A percentile compares a stretch with the other conserved stretches of the same genome.
Conservation (phyloP, 1,140 invertebrate species). For the Dryas iulia region DNA sequence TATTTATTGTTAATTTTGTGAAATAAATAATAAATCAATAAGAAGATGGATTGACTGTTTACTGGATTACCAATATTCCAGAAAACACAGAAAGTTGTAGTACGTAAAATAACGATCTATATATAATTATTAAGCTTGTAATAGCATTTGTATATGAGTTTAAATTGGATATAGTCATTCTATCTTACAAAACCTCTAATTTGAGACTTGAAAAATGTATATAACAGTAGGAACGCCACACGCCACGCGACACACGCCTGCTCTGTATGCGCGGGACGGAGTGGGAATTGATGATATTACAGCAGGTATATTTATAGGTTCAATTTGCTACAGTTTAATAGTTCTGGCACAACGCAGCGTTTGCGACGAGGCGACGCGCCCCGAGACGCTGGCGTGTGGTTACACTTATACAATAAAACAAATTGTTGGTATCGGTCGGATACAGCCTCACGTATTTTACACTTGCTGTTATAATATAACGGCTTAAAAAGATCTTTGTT, state of each 20-base stretch:
- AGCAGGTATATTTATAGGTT: slow-evolving; percentile 3
- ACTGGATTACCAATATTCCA: too few species aligned
- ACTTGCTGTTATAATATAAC: too few species aligned
- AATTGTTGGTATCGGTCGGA: background rate
- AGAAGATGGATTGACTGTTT: too few species aligned
- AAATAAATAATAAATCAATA: too few species aligned
- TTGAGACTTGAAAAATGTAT: too few species aligned
- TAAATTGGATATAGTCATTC: background rate
- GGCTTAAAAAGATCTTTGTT: too few species aligned
- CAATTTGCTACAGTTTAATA: slow-evolving; percentile 3
- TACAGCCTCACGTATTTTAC: too few species aligned
- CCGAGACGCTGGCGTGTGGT: background rate
- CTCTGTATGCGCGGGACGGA: background rate
- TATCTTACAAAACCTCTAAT: background rate
- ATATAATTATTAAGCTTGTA: too few species aligned
- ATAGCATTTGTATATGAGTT: too few species aligned
- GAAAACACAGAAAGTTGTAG: too few species aligned
- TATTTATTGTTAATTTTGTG: too few species aligned
- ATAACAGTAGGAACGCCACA: background rate
- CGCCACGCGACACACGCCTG: background rate
- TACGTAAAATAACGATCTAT: too few species aligned
- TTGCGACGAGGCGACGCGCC: background rate
- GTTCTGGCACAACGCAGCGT: background rate
- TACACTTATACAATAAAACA: background rate
- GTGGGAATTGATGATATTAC: background rate